Base-by-base conservation (phyloP, 2,113 vertebrate genomes). In the Saguinus midas region DNA sequence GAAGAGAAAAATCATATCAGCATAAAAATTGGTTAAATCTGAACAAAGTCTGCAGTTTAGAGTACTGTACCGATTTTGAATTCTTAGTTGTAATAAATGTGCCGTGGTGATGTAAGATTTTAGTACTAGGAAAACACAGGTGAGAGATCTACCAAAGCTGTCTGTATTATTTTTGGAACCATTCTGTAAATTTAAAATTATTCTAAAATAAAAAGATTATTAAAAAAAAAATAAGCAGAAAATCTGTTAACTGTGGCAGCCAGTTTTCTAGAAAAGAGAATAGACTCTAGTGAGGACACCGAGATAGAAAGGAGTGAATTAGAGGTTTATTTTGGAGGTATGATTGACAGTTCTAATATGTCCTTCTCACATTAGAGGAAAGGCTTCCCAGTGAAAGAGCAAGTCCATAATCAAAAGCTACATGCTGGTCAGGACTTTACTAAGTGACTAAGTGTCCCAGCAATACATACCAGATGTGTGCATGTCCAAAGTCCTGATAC, bases 381-480 rank as follows among this genome's bases (percentile, higher is more conserved):
- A 64, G 8, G 27, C 6, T 90, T 96, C 89, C 43, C 50, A 84
- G 48, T n/a, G 84, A 37, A 16, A 76, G 21, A 79, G 45, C 57
- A 78, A 87, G 21, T 57, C 70, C 70, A 40, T 58, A 81, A 92
- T 93, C 66, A 96, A 50, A 81, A 85, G 27, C 80, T 40, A 87
- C n/a, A 11, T 52, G 64, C 8, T 84, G 80, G 66, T 95, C 90
- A 80, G 85, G 55, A 23, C 18, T 88, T 92, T 76, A 18, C 16
- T 29, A 75, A 93, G 50, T 76, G 50, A 87, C 80, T 79, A 70
- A 94, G 35, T 86, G 32, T 83, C 40, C 58, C 72, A 90, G 37
- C 27, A 94, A 76, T 64, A 90, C 8, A 68, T 6, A 81, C 87
- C 97, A 96, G 97, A 96, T 97, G 94, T 85, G 90, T 97, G 25